Conservation (phyloP, 2,797 vertebrate genomes). For the Labroides dimidiatus region DNA sequence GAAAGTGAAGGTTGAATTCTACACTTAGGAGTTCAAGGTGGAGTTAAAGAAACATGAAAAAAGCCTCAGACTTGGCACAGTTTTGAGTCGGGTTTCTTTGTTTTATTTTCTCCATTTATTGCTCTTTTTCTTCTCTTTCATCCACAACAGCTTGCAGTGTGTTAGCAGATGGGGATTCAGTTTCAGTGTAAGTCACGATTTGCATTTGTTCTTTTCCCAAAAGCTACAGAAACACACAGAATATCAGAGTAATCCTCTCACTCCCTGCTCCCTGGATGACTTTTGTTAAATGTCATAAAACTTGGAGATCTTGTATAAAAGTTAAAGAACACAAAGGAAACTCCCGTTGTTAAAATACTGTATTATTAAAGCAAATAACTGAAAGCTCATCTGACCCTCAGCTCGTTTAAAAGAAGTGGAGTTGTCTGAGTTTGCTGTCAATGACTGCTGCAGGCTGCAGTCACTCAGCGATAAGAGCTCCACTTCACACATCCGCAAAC, state of each 20-base stretch:
- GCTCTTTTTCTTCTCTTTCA: background rate
- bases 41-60: no score
- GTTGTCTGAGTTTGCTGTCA: constrained; percentile 3
- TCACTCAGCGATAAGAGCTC: constrained; percentile 11
- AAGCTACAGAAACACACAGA: background rate
- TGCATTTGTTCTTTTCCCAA: constrained; percentile 9
- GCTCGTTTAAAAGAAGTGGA: constrained; percentile 14
- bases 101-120: constrained; percentile 14
- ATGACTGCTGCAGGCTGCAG: background rate
- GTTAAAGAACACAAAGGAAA: constrained; percentile 27
- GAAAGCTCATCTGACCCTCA: constrained; percentile 21
- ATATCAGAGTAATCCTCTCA: background rate
- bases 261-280: constrained; percentile 1
- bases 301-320: constrained; percentile 1
- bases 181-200: background rate
- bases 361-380: constrained; percentile 24
- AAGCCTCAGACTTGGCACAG: background rate
- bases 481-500: constrained; percentile 1
- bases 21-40: no score
- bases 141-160: background rate
- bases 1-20: no score
- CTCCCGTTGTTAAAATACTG: background rate
- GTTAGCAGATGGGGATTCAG: constrained; percentile 10
- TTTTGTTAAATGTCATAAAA: constrained; percentile 6
- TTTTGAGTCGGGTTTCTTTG: background rate